phyloP scores from a whole-genome alignment of 2,113 vertebrate genomes.

The Azemiops feae region DNA sequence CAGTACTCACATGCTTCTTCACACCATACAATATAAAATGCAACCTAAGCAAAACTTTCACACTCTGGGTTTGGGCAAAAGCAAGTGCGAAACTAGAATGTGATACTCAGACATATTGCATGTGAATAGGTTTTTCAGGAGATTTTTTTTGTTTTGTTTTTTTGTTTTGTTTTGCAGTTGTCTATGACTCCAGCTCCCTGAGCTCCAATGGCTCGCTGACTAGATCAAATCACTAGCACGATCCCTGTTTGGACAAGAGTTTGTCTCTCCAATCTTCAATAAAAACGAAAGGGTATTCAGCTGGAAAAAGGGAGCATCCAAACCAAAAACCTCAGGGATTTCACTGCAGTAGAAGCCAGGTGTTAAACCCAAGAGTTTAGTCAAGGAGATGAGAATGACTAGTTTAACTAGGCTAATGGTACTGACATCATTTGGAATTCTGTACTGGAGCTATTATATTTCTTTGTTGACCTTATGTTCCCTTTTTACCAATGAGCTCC shows the following conservation, averaged over 20 bases:
- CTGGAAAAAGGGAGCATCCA: not conserved
- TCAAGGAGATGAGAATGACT: not conserved
- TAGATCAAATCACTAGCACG: not conserved
- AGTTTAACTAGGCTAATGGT: not conserved
- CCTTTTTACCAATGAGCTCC: not conserved
- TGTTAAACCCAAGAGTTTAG: not conserved
- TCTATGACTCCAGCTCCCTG: not conserved
- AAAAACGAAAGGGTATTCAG: not conserved
- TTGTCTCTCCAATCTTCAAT: not conserved
- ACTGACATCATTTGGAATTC: not conserved
- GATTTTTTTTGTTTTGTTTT: no score
- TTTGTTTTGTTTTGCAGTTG: not conserved
- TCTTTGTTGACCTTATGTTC: not conserved
- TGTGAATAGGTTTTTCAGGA: not conserved
- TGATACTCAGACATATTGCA: not conserved
- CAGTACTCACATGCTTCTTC: not conserved
- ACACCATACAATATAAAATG: not conserved
- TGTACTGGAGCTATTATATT: not conserved
- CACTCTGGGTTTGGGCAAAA: not conserved
- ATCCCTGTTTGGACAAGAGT: not conserved
- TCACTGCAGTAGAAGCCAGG: not conserved
- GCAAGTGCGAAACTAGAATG: not conserved
- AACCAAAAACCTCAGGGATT: not conserved
- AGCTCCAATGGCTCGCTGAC: not conserved
- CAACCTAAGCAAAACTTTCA: not conserved